Evolutionary conservation across 1,140 invertebrate genomes (phyloP), one percentile per base, ranked within the genome.

Genomic region (Bicyclus anynana): DNA sequence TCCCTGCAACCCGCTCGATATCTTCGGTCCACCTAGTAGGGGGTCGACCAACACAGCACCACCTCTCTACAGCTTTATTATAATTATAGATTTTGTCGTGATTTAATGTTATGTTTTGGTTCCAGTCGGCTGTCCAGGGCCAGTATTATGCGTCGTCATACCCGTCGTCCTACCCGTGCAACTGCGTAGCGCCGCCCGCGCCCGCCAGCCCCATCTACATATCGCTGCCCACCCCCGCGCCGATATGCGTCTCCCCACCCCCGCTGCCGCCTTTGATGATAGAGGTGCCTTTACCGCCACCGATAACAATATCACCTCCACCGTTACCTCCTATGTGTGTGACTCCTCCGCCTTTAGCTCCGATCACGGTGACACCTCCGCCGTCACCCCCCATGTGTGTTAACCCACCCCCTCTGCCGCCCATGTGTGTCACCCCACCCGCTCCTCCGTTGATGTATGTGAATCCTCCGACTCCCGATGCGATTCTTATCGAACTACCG

Each of bases 91-190:
- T 18, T 40, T 17, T 40, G 16, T 40, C 0, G 13, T 1, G 0
- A 40, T 40, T 40, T 38, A 6, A 38, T 38, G 13, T 38, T 38
- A 1, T 44, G 5, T 27, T 53, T 42, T 21, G 55, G 27, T 77
- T 81, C n/a, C 68, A 81, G 78, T 53, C 55, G 52, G 56, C 65
- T 40, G 74, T 59, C 12, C 60, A 69, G 49, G 69, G 68, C 35
- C 78, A 83, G 65, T 85, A 81, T 26, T 82, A 82, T 64, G 69
- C 66, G 1, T 69, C 75, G 5, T 64, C 71, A n/a, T 79, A 74
- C 47, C 53, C 60, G 2, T 47, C 62, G 5, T 47, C 69, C 3
- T 35, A 57, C 13, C 47, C 67, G 13, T 62, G 74, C 53, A 37
- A 65, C 7, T 73, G 74, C 59, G 57, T 61, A 29, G 70, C 65